Evolutionary conservation across 2,888 invertebrate species (phyloP).

Genomic region (Rhingia campestris): DNA sequence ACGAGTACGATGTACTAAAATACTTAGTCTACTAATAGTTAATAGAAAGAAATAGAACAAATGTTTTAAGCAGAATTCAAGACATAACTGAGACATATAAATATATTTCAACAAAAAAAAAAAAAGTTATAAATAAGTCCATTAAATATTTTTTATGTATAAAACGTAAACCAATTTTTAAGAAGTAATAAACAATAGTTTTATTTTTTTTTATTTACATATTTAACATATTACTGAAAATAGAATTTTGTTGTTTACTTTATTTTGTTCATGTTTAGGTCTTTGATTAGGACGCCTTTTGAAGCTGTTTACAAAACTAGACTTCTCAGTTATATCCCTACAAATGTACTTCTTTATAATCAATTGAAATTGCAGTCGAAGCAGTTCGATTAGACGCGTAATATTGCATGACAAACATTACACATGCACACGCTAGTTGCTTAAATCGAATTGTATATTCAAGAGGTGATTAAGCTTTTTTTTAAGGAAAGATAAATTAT

Average conservation of each 20-base stretch:
- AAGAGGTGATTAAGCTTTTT: constrained; percentile 7
- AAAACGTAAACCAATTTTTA: constrained; percentile 9
- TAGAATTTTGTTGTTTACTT: constrained; percentile 12
- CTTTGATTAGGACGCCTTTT: constrained; percentile 24
- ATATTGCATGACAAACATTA: constrained; percentile 10
- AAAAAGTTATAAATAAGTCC: constrained; percentile 4
- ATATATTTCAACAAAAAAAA: background rate
- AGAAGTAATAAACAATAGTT: constrained; percentile 47
- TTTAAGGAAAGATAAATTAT: background rate
- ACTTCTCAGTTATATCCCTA: constrained; percentile 47
- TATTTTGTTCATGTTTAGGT: background rate
- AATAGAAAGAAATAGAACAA: constrained; percentile 15
- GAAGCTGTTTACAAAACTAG: constrained; percentile 50
- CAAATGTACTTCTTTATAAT: constrained; percentile 19
- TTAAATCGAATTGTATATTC: background rate
- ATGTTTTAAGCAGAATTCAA: constrained; percentile 27
- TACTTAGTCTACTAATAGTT: constrained; percentile 17
- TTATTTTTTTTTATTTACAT: constrained; percentile 53
- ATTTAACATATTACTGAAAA: constrained; percentile 56
- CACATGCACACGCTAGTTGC: constrained; percentile 9
- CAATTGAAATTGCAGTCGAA: constrained; percentile 12
- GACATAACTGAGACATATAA: constrained; percentile 33
- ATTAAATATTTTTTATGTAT: constrained; percentile 8
- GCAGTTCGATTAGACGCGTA: background rate
- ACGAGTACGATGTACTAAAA: constrained; percentile 5